Conservation (phyloP, 1,140 invertebrate genomes). For the Zaprionus inermis region DNA sequence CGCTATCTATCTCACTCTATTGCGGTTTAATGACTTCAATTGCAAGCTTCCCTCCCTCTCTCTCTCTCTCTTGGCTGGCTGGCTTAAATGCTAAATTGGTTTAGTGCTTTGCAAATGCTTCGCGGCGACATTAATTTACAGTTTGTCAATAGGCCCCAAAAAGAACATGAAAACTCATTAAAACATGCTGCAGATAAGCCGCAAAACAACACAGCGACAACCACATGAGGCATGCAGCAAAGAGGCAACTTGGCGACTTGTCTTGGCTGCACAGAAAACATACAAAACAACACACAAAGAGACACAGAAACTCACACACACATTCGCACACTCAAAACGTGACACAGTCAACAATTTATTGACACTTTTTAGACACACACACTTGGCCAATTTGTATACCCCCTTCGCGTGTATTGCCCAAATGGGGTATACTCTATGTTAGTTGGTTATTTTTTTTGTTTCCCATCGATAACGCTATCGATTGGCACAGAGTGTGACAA, state of each 20-base stretch:
- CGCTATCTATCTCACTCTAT: constrained; percentile 8
- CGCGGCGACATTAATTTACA: constrained; percentile 43
- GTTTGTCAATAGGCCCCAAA: constrained; percentile 38
- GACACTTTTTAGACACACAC: constrained; percentile 46
- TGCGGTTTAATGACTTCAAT: constrained; percentile 36
- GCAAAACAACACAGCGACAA: constrained; percentile 3
- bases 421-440: background rate
- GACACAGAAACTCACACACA: constrained; percentile 16
- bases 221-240: constrained; percentile 8
- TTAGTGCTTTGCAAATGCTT: constrained; percentile 42
- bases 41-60: constrained; percentile 8
- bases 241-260: constrained; percentile 24
- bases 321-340: constrained; percentile 21
- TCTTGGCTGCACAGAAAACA: constrained; percentile 27
- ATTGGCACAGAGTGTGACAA: constrained; percentile 13
- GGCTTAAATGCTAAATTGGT: constrained; percentile 53
- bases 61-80: constrained; percentile 16
- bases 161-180: constrained; percentile 57
- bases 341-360: constrained; percentile 51
- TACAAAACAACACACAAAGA: constrained; percentile 16
- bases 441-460: background rate
- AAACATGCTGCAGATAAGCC: constrained; percentile 50
- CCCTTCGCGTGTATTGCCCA: background rate
- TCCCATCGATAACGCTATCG: background rate
- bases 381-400: constrained; percentile 46